phyloP scores from a whole-genome alignment of 2,797 vertebrate species.

The Tragelaphus oryx region DNA sequence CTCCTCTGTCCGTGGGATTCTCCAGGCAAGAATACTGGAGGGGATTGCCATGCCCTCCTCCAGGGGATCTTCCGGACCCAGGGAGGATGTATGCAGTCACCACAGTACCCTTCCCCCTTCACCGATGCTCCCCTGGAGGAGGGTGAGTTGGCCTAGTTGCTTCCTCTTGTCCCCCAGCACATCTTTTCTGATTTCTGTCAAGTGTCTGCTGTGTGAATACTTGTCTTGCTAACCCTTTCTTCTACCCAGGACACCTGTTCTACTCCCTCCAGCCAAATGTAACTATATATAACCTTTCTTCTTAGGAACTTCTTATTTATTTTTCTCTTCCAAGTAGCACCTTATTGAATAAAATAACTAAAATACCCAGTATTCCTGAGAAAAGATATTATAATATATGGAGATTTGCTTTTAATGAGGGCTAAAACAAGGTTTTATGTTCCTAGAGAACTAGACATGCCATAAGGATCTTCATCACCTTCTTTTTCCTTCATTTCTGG shows the following conservation, averaged over 20 bases:
- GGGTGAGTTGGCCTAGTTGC: neutral
- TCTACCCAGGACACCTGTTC: neutral
- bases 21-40: neutral
- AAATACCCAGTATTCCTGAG: neutral
- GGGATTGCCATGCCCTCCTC: neutral
- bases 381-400: neutral
- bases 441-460: neutral
- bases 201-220: neutral
- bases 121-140: fast-evolving
- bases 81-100: neutral
- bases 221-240: neutral
- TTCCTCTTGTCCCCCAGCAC: neutral
- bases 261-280: neutral
- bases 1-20: neutral
- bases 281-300: neutral
- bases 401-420: neutral
- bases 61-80: neutral
- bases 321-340: neutral
- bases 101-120: neutral
- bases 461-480: neutral
- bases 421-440: neutral
- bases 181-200: neutral
- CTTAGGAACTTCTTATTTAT: neutral
- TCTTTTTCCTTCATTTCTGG: neutral
- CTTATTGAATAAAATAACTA: neutral